Evolutionary conservation across 35 echinoderm and acorn worm species (phyloP), one percentile per base, ranked within the genome.

Genomic region (Diadema setosum): DNA sequence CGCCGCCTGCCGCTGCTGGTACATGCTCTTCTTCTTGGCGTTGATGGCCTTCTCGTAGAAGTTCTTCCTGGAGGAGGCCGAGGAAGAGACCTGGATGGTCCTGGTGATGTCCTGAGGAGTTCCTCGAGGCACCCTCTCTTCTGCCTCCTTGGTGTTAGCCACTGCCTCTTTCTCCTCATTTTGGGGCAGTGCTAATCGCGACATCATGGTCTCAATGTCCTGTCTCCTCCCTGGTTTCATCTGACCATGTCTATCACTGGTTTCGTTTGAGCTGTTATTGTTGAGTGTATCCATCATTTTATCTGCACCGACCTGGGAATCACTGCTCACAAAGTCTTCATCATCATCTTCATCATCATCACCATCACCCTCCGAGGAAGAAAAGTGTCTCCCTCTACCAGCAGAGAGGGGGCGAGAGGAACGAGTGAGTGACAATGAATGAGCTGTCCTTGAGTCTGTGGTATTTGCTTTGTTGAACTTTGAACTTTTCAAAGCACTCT

Each of bases 131-230:
- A n/a, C n/a, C n/a, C n/a, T n/a, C n/a, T n/a, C n/a, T n/a, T n/a
- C 37, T 67, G 63, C 63, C 37, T 67, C 37, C 1, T 26, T 25
- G 1, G 27, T 3, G 21, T 67, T 34, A 30, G 42, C 7, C 5
- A 57, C 20, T 1, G 3, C 58, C 15, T 61, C 36, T 2, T 81
- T 35, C 16, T 39, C 48, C 60, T 92, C 89, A 5, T 91, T n/a
- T 74, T 45, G 63, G 37, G 63, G 70, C 56, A 87, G 43, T 20
- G 50, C 52, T 31, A 92, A 46, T 14, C 43, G 49, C 1, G 90
- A 86, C 90, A 92, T 92, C 90, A 92, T 92, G 0, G 90, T 92
- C 49, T 92, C 90, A 17, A 92, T 48, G 30, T 92, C 90, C 16
- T 58, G 5, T 26, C 31, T 87, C 2, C 30, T 40, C 39, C 41